phyloP scores from a whole-genome alignment of 2,888 invertebrate genomes.

The Caenorhabditis imperialis region DNA sequence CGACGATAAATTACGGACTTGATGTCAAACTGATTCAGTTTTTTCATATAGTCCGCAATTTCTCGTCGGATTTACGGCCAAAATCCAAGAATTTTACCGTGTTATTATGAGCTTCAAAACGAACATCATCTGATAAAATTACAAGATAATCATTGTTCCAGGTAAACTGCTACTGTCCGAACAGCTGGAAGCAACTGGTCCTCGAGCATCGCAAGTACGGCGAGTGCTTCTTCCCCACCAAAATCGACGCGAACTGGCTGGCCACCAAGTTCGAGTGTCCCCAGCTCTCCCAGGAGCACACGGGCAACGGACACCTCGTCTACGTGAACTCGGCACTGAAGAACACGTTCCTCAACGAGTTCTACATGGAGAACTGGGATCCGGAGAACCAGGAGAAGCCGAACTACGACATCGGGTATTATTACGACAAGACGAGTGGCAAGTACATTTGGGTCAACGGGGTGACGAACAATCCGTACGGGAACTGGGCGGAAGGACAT shows the following conservation, averaged over 20 bases:
- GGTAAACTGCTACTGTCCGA: slow-evolving; percentile 57
- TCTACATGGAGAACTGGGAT: slow-evolving; percentile 37
- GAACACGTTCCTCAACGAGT: slow-evolving; percentile 37
- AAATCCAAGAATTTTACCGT: too few species aligned
- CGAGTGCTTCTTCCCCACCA: slow-evolving; percentile 47
- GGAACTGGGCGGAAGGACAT: slow-evolving; percentile 36
- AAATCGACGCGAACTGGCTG: slow-evolving; percentile 49
- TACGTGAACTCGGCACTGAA: slow-evolving; percentile 46
- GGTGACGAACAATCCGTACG: slow-evolving; percentile 46
- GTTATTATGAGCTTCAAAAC: too few species aligned
- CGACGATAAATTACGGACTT: too few species aligned
- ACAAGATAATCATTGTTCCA: slow-evolving; percentile 4
- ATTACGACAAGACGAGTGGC: slow-evolving; percentile 15
- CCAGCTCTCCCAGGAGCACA: slow-evolving; percentile 29
- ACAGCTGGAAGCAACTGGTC: slow-evolving; percentile 37
- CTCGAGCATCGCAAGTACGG: slow-evolving; percentile 46
- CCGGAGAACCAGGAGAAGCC: slow-evolving; percentile 26
- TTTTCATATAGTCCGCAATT: too few species aligned
- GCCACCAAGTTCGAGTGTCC: slow-evolving; percentile 40
- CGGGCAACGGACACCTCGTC: slow-evolving; percentile 47
- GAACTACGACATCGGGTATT: slow-evolving; percentile 49
- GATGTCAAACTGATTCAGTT: too few species aligned
- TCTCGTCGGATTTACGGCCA: too few species aligned
- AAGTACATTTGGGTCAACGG: slow-evolving; percentile 52
- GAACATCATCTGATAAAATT: too few species aligned